A percentile compares a stretch with the other conserved stretches of the same genome.
These are phyloP conservation scores for Corythornis leucogaster DNA, from an alignment of 2,797 vertebrate genomes.

Conservation along the genomic window DNA sequence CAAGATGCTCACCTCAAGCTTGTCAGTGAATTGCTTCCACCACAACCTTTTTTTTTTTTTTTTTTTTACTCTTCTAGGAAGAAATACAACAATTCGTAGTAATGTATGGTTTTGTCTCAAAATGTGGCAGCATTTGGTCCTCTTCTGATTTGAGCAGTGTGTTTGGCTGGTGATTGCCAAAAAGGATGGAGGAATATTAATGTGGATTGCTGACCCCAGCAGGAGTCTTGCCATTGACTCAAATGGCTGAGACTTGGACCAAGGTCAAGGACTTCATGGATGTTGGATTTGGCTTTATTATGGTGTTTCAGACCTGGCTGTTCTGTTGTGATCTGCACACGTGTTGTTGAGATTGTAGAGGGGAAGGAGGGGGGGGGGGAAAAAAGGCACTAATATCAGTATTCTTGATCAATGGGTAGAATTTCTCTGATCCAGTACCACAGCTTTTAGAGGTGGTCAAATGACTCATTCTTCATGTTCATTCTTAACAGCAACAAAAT, in stretches of 20 bases:
- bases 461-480: not conserved
- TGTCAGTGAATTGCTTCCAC: not conserved
- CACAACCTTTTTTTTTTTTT: not conserved
- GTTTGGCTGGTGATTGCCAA: not conserved
- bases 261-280: not conserved
- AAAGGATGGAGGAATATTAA: not conserved
- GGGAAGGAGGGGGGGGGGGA: not conserved
- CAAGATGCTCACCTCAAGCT: not conserved
- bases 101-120: not conserved
- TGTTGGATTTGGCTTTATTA: not conserved
- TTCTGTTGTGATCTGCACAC: not conserved
- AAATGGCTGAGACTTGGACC: not conserved
- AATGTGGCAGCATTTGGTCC: not conserved
- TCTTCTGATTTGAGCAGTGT: fast-evolving
- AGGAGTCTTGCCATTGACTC: not conserved
- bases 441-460: not conserved
- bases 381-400: not conserved
- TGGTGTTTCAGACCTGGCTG: not conserved
- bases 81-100: not conserved
- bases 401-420: not conserved
- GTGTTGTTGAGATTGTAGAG: not conserved
- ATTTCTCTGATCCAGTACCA: not conserved
- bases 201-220: not conserved
- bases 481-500: not conserved
- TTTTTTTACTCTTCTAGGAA: not conserved